Evolutionary conservation across 2,797 vertebrate species (phyloP), one percentile per base, ranked within the genome.

Genomic region (Pristis pectinata): DNA sequence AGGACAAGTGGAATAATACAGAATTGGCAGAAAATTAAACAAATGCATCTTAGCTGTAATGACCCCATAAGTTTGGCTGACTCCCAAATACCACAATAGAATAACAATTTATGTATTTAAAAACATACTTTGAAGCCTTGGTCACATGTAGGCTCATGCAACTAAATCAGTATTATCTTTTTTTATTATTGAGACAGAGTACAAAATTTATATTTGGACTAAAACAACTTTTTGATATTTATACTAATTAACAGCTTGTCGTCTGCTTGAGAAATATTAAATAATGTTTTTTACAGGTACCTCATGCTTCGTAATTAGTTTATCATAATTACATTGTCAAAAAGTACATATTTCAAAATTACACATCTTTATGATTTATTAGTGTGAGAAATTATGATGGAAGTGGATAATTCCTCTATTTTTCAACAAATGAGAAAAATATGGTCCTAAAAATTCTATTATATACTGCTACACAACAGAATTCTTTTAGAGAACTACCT

Each of bases 51-150:
- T 24, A 41, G 37, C 61, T 67, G 37, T 67, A 24, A 91, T 91
- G 87, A 64, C 37, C 34, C 19, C 59, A 11, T 67, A 67, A 0
- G 61, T 41, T 91, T 67, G 87, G 87, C 87, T 67, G 87, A 1
- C 19, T 61, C 6, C n/a, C 87, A 91, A 67, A 24, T 24, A 91
- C 61, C 59, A 67, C 17, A 91, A 67, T 67, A 67, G 41, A 91
- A 67, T 9, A 3, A 11, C 87, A 91, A 34, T 17, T 91, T 19
- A 64, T 37, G 87, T 37, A 64, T n/a, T 67, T 67, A 91, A 91
- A 41, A 67, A 67, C n/a, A 67, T 67, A 64, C n/a, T 91, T 91
- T 41, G 87, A 37, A 91, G 87, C n/a, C n/a, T 17, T 91, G 87
- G 11, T 41, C n/a, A 13, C 87, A 91, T 2, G 0, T 2, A 41